Evolutionary conservation across 2,888 invertebrate species (phyloP).

Genomic region (Onthophagus sagittarius): DNA sequence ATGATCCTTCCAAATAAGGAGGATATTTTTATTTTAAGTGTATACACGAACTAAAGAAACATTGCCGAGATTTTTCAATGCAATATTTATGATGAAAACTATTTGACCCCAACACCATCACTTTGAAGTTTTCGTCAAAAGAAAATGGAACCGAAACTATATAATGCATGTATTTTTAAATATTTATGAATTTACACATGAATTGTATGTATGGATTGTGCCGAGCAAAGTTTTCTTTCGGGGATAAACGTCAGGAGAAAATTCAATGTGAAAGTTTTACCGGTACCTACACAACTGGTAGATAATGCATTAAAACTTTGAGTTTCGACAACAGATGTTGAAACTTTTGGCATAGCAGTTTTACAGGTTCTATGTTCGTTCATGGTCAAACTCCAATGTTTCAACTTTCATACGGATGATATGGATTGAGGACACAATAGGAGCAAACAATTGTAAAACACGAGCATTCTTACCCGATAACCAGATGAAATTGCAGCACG

Average conservation of each 20-base stretch:
- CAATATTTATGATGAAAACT: too few species aligned
- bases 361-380: neutral
- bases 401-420: neutral
- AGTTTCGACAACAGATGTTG: neutral
- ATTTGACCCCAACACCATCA: too few species aligned
- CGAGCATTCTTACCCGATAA: too few species aligned
- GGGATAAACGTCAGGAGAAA: neutral
- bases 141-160: too few species aligned
- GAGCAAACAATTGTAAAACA: too few species aligned
- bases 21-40: too few species aligned
- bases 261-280: neutral
- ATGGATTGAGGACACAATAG: neutral
- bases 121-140: too few species aligned
- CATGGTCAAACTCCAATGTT: neutral
- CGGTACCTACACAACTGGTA: neutral
- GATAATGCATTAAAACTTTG: neutral
- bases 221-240: neutral
- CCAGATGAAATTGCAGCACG: too few species aligned
- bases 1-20: too few species aligned
- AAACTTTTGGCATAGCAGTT: neutral
- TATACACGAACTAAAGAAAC: too few species aligned
- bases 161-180: too few species aligned
- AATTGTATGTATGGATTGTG: neutral
- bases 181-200: neutral
- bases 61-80: too few species aligned